Conservation (phyloP, 2,888 invertebrate species). For the Cyclophora albipunctata region DNA sequence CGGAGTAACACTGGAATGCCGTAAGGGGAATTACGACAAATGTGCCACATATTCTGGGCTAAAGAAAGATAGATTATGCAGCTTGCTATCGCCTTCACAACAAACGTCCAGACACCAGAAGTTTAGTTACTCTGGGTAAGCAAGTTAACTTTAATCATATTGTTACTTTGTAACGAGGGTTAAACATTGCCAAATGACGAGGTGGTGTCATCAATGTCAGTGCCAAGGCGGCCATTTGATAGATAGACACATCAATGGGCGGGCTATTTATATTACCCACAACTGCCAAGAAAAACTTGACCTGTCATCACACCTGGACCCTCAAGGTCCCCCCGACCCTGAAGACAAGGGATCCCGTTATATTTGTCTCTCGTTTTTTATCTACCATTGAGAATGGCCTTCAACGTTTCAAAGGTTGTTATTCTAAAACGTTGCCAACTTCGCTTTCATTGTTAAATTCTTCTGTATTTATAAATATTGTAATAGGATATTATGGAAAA, state of each 20-base stretch:
- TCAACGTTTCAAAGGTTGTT: not conserved
- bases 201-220: slow-evolving; percentile 58
- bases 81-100: too few relatives aligned
- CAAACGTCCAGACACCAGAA: too few relatives aligned
- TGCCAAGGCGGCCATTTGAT: slow-evolving; percentile 55
- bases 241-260: slow-evolving; percentile 59
- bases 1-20: slow-evolving; percentile 4
- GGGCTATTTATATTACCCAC: slow-evolving; percentile 51
- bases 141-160: too few relatives aligned
- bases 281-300: slow-evolving; percentile 57
- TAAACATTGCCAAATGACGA: slow-evolving; percentile 49
- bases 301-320: slow-evolving; percentile 35
- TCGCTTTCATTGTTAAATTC: slow-evolving; percentile 1
- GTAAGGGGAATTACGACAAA: too few relatives aligned
- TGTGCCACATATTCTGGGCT: too few relatives aligned
- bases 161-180: too few relatives aligned
- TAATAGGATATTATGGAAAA: slow-evolving; percentile 4
- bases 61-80: too few relatives aligned
- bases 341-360: slow-evolving; percentile 17
- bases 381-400: slow-evolving; percentile 2
- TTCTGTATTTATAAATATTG: not conserved
- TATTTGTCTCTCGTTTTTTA: not conserved
- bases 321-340: slow-evolving; percentile 25
- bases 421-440: not conserved
- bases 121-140: too few relatives aligned